Conservation (phyloP, 2,797 vertebrate genomes). For the Sciurus vulgaris region DNA sequence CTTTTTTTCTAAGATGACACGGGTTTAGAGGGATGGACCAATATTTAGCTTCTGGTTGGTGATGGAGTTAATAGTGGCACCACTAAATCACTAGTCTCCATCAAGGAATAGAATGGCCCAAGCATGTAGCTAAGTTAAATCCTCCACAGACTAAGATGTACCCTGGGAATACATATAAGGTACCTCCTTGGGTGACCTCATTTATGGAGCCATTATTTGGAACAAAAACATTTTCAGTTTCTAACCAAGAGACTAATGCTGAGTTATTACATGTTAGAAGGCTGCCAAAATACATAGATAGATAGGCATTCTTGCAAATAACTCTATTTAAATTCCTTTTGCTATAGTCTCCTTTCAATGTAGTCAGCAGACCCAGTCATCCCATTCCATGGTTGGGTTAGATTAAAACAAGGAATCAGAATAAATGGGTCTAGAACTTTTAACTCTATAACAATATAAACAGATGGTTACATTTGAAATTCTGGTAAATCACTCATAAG, state of each 20-base stretch:
- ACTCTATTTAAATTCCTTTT: background rate
- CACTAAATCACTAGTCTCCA: background rate
- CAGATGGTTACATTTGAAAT: background rate
- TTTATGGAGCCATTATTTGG: background rate
- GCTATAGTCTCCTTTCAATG: background rate
- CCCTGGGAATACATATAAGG: background rate
- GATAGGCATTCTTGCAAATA: background rate
- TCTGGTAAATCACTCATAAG: background rate
- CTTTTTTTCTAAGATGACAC: background rate
- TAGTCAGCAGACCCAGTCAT: background rate
- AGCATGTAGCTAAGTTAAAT: background rate
- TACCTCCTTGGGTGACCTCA: background rate
- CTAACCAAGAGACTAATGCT: background rate
- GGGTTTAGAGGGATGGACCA: background rate
- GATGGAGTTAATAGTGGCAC: background rate
- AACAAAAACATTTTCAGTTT: background rate
- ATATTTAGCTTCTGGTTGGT: background rate
- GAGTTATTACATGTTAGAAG: background rate
- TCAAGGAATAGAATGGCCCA: background rate
- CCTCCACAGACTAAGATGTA: background rate
- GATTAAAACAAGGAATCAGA: background rate
- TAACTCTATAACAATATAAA: conserved; percentile 15
- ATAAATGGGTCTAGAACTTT: background rate
- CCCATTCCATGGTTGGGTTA: background rate
- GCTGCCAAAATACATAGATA: background rate